Evolutionary conservation across 2,113 vertebrate species (phyloP), one percentile per base, ranked within the genome.

Genomic region (Stigmatopora argus): DNA sequence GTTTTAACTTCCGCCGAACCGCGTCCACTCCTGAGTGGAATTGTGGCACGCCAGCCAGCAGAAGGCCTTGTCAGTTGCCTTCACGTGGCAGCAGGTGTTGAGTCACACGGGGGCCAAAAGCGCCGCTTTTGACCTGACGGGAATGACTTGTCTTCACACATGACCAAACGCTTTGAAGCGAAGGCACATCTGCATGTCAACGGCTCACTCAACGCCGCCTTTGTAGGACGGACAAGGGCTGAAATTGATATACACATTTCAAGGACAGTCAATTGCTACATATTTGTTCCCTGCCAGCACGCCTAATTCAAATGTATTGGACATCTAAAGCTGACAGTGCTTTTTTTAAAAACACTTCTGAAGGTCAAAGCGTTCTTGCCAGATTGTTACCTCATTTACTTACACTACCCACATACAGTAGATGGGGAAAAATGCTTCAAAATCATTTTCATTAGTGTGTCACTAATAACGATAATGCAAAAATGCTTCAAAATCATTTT

Each of bases 71-170:
- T 56, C 53, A 14, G 46, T 34, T 26, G 44, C 60, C 60, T 26
- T 15, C 18, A 21, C 21, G 44, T 31, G 19, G 46, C 60, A 67
- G 52, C 74, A 63, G 52, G 62, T 73, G 73, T 65, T 61, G 73
- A 71, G 71, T 69, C 74, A 78, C 14, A 44, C 57, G 10, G 57
- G 34, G 48, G 63, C 56, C 51, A 21, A 11, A 59, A 34, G 48
- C 52, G 62, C 64, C 64, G 57, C 65, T 51, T 52, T 49, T 48
- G 23, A 64, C 46, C 61, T 41, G 69, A 15, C 35, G 67, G 52
- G 70, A 80, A 78, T 65, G 71, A 79, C 55, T 70, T 3, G 60
- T 65, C 67, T 75, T 75, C 84, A 70, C 60, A 69, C 83, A 68
- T 75, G 82, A 49, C 70, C 78, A 66, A 67, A 49, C 62, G 11